Evolutionary conservation across 2,113 vertebrate genomes (phyloP).

Genomic region (Neogale vison): DNA sequence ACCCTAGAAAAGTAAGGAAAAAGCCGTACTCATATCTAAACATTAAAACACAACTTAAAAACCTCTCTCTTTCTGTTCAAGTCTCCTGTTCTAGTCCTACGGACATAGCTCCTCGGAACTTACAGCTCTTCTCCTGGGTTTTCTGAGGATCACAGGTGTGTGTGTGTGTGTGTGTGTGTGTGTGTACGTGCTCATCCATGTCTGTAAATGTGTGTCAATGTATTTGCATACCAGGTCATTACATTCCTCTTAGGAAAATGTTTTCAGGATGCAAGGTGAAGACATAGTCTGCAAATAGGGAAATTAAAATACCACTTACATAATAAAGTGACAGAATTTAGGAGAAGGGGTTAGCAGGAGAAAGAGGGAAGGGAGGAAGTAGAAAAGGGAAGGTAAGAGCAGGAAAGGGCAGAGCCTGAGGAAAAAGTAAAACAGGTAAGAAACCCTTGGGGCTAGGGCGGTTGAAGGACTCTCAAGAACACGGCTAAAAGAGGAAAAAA

Average conservation of each 20-base stretch:
- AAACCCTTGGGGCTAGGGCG: neutral
- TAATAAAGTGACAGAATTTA: neutral
- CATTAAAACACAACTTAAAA: neutral
- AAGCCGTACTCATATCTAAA: neutral
- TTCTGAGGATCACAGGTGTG: neutral
- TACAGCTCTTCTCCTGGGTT: neutral
- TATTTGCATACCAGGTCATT: neutral
- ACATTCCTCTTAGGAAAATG: slow-evolving; percentile 5
- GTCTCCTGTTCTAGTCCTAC: neutral
- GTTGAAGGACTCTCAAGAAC: neutral
- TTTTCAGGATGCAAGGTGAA: slow-evolving; percentile 3
- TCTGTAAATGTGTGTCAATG: neutral
- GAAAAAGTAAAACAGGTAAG: neutral
- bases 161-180: too few relatives aligned
- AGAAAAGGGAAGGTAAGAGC: neutral
- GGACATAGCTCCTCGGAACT: neutral
- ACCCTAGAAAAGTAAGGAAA: neutral
- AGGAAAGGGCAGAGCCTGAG: neutral
- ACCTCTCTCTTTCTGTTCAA: neutral
- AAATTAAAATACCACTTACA: neutral
- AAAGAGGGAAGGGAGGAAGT: neutral
- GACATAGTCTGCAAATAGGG: neutral
- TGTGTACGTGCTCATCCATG: neutral
- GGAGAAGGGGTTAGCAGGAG: neutral
- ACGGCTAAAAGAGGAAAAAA: neutral